A percentile compares a stretch with the other conserved stretches of the same genome.
These are phyloP conservation scores for Arenicola marina DNA, from an alignment of 2,888 invertebrate species.

Conservation along the genomic window DNA sequence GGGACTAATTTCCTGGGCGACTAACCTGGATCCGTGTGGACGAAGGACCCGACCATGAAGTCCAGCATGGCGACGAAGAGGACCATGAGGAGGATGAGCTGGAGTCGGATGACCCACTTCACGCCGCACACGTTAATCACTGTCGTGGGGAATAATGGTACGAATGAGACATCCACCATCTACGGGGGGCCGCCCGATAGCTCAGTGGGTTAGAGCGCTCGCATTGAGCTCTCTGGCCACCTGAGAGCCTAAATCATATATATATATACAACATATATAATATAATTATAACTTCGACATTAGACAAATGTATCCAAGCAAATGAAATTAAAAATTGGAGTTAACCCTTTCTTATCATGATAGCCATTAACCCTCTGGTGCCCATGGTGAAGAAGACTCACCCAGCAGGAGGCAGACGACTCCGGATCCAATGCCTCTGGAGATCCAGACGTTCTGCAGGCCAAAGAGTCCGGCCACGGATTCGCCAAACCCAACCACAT, in stretches of 20 bases:
- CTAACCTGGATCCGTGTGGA: conserved; percentile 72
- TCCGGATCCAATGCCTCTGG: conserved; percentile 83
- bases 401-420: conserved; percentile 83
- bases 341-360: too few species aligned
- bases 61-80: conserved; percentile 87
- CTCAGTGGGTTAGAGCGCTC: too few species aligned
- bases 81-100: conserved; percentile 84
- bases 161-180: neutral
- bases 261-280: too few species aligned
- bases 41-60: conserved; percentile 91
- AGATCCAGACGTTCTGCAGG: conserved; percentile 71
- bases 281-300: too few species aligned
- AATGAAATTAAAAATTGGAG: neutral
- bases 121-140: conserved; percentile 94
- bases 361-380: too few species aligned
- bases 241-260: too few species aligned
- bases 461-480: conserved; percentile 86
- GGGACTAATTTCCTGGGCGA: too few species aligned
- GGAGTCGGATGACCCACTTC: conserved; percentile 96
- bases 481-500: conserved; percentile 96
- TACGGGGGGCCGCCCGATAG: too few species aligned
- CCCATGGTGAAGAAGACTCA: too few species aligned
- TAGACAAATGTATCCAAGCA: too few species aligned
- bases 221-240: too few species aligned
- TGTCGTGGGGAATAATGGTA: too few species aligned